Conservation (phyloP, 2,888 invertebrate species). For the Gastracanthus pulcherrimus region DNA sequence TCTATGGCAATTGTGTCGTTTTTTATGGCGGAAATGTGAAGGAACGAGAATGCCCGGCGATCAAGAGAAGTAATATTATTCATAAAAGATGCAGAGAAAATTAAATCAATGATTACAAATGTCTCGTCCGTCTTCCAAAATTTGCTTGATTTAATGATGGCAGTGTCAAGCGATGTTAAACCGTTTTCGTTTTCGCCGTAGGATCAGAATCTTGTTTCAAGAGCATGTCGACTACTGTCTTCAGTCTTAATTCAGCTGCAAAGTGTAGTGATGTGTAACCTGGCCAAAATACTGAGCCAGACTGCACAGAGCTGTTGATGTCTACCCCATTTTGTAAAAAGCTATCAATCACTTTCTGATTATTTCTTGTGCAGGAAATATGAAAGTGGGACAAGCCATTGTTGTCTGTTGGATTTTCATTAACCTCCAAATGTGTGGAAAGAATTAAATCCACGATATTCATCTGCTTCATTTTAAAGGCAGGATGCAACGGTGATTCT, state of each 20-base stretch:
- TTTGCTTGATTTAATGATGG: slow-evolving; percentile 1
- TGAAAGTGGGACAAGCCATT: slow-evolving; percentile 39
- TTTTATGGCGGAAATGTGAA: background rate
- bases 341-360: background rate
- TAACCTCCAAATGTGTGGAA: background rate
- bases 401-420: slow-evolving; percentile 5
- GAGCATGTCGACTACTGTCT: background rate
- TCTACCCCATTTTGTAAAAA: slow-evolving; percentile 3
- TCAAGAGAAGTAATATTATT: too few species aligned
- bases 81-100: background rate
- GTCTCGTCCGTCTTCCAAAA: background rate
- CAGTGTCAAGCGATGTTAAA: slow-evolving; percentile 1
- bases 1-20: background rate
- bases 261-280: slow-evolving; percentile 17
- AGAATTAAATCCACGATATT: slow-evolving; percentile 24
- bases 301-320: background rate
- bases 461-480: slow-evolving; percentile 25
- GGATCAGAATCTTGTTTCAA: background rate
- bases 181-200: background rate
- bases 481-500: slow-evolving; percentile 24
- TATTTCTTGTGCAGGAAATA: slow-evolving; percentile 19
- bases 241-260: slow-evolving; percentile 2
- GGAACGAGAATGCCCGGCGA: slow-evolving; percentile 4
- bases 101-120: background rate
- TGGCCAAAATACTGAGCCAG: slow-evolving; percentile 12